Percentiles rank a stretch among this genome's conserved stretches.
These are phyloP conservation scores for Busseola fusca DNA, from an alignment of 2,888 invertebrate species.

Conservation along the genomic window DNA sequence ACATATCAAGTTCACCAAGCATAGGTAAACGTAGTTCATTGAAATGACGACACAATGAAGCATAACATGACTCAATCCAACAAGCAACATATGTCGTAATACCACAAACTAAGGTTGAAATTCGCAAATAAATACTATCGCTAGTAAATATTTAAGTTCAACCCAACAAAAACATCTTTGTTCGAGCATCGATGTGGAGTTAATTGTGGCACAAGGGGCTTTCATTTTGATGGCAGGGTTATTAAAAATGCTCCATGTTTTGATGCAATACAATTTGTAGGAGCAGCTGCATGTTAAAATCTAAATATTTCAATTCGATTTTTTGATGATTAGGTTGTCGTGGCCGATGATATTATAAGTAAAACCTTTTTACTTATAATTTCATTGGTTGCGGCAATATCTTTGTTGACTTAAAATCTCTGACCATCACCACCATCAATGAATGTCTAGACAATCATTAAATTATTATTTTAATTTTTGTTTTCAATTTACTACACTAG, in stretches of 20 bases:
- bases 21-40: conserved; percentile 43
- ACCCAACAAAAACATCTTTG: conserved; percentile 66
- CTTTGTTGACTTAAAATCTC: neutral
- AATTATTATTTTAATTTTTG: no score
- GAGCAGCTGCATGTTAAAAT: conserved; percentile 45
- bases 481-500: no score
- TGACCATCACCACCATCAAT: neutral
- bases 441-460: no score
- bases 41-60: conserved; percentile 38
- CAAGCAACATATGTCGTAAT: conserved; percentile 18
- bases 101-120: conserved; percentile 42
- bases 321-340: neutral
- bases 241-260: conserved; percentile 53
- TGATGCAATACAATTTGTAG: conserved; percentile 41
- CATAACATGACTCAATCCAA: conserved; percentile 27
- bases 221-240: conserved; percentile 41
- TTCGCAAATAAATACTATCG: conserved; percentile 29
- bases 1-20: conserved; percentile 33
- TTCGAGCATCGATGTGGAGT: conserved; percentile 52
- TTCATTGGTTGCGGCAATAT: neutral
- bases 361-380: no score
- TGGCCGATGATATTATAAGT: no score
- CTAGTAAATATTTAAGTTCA: conserved; percentile 46
- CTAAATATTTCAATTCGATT: conserved; percentile 17
- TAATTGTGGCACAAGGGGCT: conserved; percentile 56